Evolutionary conservation across 2,113 vertebrate species (phyloP).

Genomic region (Pterophyllum scalare): DNA sequence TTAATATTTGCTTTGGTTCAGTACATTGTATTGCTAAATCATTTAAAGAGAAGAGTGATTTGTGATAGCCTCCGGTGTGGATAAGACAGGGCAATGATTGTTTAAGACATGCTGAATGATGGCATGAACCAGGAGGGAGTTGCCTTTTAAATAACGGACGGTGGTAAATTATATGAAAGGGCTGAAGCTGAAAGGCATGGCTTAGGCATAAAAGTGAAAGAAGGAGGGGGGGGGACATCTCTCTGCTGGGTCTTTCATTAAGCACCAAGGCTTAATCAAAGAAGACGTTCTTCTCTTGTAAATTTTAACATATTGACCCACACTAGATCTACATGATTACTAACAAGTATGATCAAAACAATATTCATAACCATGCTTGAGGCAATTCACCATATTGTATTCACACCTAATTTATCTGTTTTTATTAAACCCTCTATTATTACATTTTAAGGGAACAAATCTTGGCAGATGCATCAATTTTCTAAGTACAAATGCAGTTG

Average conservation of each 20-base stretch:
- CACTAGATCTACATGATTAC: not conserved
- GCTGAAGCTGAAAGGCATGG: constrained; percentile 45
- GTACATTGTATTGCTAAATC: constrained; percentile 40
- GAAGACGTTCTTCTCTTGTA: not conserved
- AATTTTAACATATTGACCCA: not conserved
- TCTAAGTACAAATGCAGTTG: not conserved
- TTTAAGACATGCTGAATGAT: constrained; percentile 65
- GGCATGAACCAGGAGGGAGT: constrained; percentile 50
- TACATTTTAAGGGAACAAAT: not conserved
- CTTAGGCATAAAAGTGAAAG: constrained; percentile 28
- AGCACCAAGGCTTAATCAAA: constrained; percentile 1
- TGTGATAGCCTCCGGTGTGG: constrained; percentile 49
- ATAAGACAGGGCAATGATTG: constrained; percentile 53
- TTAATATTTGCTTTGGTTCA: too few relatives aligned
- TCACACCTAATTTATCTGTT: not conserved
- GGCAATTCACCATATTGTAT: not conserved
- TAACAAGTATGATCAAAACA: constrained; percentile 5
- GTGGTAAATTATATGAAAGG: constrained; percentile 51
- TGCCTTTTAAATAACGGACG: constrained; percentile 60
- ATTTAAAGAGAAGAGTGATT: constrained; percentile 47
- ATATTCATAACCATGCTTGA: not conserved
- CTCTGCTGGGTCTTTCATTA: constrained; percentile 28
- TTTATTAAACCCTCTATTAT: not conserved
- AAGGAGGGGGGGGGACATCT: not conserved
- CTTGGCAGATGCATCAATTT: not conserved